phyloP scores from a whole-genome alignment of 2,888 invertebrate genomes.

The Xanthorhoe designata region DNA sequence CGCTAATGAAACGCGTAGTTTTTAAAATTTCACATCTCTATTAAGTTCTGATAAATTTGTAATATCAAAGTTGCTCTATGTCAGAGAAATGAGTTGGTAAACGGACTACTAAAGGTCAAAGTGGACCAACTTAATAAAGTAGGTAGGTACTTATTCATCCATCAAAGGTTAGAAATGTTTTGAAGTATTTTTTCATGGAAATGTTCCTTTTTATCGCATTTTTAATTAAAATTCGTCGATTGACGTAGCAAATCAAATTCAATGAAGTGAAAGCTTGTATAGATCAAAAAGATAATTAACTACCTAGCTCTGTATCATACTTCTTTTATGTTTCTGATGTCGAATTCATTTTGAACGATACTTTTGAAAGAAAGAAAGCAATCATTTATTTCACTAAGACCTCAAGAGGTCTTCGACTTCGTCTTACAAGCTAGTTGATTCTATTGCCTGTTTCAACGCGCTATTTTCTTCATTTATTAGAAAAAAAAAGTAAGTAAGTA shows the following conservation, averaged over 20 bases:
- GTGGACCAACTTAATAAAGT: neutral
- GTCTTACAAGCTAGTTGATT: no score
- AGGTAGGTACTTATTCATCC: neutral
- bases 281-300: conserved; percentile 8
- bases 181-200: conserved; percentile 4
- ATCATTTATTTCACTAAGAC: no score
- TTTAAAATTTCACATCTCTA: no score
- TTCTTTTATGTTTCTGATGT: neutral
- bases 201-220: conserved; percentile 1
- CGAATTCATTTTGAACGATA: neutral
- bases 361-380: no score
- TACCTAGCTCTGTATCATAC: neutral
- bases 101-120: neutral
- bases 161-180: neutral
- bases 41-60: no score
- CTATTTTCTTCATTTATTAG: no score
- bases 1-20: no score
- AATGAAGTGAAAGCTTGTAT: conserved; percentile 10
- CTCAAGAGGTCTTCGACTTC: no score
- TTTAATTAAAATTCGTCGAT: conserved; percentile 24
- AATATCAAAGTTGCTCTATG: no score
- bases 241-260: conserved; percentile 20
- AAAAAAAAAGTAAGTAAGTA: no score
- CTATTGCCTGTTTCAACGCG: no score
- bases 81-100: no score